Base-by-base conservation (phyloP, 2,888 invertebrate genomes). In the Drosophila affinis region DNA sequence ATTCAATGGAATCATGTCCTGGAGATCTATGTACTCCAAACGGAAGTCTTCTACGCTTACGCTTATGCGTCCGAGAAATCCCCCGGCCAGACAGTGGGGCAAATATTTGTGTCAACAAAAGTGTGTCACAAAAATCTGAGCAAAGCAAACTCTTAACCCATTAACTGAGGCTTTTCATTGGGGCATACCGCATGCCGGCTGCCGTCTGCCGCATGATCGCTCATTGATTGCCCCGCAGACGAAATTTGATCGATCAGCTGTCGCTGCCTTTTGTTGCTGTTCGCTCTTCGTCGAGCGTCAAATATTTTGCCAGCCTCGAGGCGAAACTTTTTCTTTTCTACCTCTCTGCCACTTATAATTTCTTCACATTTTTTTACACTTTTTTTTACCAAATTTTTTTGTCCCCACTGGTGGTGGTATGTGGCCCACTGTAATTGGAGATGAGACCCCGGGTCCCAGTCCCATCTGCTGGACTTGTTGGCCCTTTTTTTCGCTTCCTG, bases 391-490 rank as follows among this genome's bases (percentile, higher is more conserved):
- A 21, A 21, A 2, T 21, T 82, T 80, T 82, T 81, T 39, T 39
- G 7, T 72, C 75, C 72, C 77, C 81, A 64, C 67, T 71, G 60
- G 21, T 21, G 21, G 21, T 21, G 21, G 75, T 81, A 72, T 76
- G 39, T 82, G 81, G 64, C 64, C 56, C 82, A 81, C 74, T 76
- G 86, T 84, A 85, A 84, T 84, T 84, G 83, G 87, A 87, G 87
- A 82, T 84, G 87, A 61, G 81, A 78, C 80, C 49, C 80, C 49
- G 59, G 51, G 51, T 68, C 27, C 7, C 27, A 18, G 18, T 7
- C 39, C 39, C 39, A 39, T 39, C 39, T 39, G n/a, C 69, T 68
- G 67, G 27, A 32, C 14, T 39, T 39, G 6, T 14, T 39, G 39
- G 68, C 67, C 67, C 67, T 68, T 67, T 67, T 67, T 9, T 68